phyloP scores from a whole-genome alignment of 2,888 invertebrate species.

The Doris montereyensis region DNA sequence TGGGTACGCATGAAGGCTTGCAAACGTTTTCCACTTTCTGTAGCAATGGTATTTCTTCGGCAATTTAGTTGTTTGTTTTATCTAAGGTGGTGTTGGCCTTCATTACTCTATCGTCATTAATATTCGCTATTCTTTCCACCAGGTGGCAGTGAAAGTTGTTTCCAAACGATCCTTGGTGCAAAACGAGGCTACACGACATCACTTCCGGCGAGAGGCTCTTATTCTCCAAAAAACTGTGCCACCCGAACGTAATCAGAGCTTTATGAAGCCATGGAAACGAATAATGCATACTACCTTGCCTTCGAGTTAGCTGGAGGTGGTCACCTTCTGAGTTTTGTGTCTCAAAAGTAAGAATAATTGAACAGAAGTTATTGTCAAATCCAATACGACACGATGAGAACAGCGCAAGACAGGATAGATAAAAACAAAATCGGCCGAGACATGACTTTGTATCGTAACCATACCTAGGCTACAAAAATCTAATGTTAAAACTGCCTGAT shows the following conservation, averaged over 20 bases:
- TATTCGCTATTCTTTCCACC: neutral
- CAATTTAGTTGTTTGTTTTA: neutral
- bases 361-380: no score
- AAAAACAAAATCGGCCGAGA: no score
- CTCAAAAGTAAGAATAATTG: constrained; percentile 49
- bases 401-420: no score
- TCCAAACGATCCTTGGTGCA: constrained; percentile 60
- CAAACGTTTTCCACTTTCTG: no score
- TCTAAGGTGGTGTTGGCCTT: neutral
- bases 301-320: constrained; percentile 63
- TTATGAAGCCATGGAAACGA: constrained; percentile 69
- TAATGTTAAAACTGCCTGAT: no score
- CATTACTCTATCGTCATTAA: neutral
- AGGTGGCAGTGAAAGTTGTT: constrained; percentile 70
- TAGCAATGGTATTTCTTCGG: no score
- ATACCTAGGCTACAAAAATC: no score
- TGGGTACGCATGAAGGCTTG: no score
- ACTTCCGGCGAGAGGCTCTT: constrained; percentile 65
- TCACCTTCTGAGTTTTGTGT: constrained; percentile 61
- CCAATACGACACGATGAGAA: no score
- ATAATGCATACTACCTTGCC: constrained; percentile 67
- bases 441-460: no score
- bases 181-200: constrained; percentile 58
- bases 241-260: constrained; percentile 64
- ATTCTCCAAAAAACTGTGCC: constrained; percentile 64